phyloP scores from a whole-genome alignment of 2,888 invertebrate species.

The Acanthoscelides obtectus region DNA sequence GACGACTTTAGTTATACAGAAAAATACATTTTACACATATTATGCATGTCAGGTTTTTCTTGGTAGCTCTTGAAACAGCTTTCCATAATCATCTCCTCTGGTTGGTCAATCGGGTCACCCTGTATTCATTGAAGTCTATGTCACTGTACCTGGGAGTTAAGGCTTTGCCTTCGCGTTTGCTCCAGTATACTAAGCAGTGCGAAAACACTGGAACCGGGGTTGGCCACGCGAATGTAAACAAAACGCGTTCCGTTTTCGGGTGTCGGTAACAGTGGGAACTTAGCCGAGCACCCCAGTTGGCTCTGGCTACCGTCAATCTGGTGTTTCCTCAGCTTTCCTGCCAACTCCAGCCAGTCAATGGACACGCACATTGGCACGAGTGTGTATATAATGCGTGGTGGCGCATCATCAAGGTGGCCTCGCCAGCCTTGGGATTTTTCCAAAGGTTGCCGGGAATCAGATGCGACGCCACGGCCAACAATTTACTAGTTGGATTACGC shows the following conservation, averaged over 20 bases:
- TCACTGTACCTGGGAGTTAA: no score
- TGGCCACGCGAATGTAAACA: slow-evolving; percentile 18
- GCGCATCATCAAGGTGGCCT: slow-evolving; percentile 5
- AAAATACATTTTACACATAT: no score
- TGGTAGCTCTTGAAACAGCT: no score
- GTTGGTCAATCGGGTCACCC: no score
- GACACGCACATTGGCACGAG: slow-evolving; percentile 27
- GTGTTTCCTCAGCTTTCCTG: slow-evolving; percentile 38
- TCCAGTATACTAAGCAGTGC: no score
- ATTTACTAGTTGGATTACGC: background rate
- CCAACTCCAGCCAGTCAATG: slow-evolving; percentile 30
- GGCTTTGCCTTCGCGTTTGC: no score
- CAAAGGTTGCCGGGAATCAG: slow-evolving; percentile 14
- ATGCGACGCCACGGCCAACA: background rate
- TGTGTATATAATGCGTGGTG: slow-evolving; percentile 5
- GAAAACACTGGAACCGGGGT: slow-evolving; percentile 15
- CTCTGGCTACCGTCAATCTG: slow-evolving; percentile 31
- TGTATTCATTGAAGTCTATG: no score
- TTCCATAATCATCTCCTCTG: no score
- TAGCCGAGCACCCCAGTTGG: slow-evolving; percentile 43
- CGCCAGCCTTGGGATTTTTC: slow-evolving; percentile 22
- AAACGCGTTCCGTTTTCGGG: background rate
- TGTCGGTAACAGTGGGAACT: slow-evolving; percentile 11
- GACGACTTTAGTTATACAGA: no score
- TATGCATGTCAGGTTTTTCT: no score